Conservation (phyloP, 2,888 invertebrate species). For the Bimastos eiseni region DNA sequence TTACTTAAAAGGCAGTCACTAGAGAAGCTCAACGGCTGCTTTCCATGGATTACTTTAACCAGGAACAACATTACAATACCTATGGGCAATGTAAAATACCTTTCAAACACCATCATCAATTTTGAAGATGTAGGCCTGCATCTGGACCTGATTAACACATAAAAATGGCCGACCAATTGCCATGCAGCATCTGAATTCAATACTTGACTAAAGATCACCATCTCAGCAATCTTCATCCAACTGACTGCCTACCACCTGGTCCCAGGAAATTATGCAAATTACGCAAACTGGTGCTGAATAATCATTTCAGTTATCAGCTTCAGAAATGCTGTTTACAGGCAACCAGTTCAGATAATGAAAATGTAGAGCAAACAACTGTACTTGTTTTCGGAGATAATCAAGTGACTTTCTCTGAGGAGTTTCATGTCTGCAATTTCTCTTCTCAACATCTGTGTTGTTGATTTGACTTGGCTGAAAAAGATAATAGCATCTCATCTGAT, state of each 20-base stretch:
- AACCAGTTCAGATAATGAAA: neutral
- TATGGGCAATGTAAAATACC: neutral
- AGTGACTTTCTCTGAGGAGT: neutral
- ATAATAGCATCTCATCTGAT: neutral
- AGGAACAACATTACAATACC: neutral
- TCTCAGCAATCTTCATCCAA: neutral
- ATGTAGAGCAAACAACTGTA: neutral
- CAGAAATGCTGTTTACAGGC: neutral
- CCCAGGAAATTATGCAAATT: neutral
- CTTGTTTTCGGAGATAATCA: neutral
- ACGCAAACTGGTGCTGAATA: neutral
- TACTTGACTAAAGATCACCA: neutral
- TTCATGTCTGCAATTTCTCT: neutral
- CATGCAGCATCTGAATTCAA: neutral
- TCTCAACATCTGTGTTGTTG: neutral
- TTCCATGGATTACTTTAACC: neutral
- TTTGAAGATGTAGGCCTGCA: neutral
- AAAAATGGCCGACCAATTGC: neutral
- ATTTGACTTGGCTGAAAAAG: constrained; percentile 19
- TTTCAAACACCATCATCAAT: neutral
- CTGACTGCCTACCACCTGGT: too few species aligned
- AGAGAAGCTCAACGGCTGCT: neutral
- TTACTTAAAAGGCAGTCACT: neutral
- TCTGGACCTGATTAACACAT: neutral
- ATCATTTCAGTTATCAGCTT: neutral